Evolutionary conservation across 1,140 invertebrate species (phyloP), one percentile per base, ranked within the genome.

Genomic region (Drosophila nikananu): DNA sequence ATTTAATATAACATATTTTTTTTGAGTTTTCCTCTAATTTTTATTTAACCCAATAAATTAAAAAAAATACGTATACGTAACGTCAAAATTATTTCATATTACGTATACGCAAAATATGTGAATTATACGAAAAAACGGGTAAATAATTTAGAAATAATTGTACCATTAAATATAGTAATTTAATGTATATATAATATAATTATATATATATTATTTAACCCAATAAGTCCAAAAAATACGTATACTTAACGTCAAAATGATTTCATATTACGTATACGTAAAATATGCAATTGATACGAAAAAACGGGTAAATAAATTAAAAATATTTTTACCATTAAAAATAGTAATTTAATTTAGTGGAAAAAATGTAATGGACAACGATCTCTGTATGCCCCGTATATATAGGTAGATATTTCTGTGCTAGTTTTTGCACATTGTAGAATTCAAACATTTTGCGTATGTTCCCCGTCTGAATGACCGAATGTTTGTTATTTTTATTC

Each of bases 401-500:
- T 39, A 12, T 37, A 32, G 9, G 35, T 61, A 39, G 23, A 9
- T 49, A 27, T 62, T 60, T 64, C 39, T 77, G 78, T 68, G 58
- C 68, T 78, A 81, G 77, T 87, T 89, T 81, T 73, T 37, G 75
- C 79, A 75, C 78, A 82, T 86, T 86, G 68, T 79, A 71, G 65
- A 86, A 76, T 51, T 81, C 77, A 81, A 84, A 84, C 82, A 83
- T 83, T 83, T 81, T 84, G 81, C 81, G 81, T 83, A 83, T 81
- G 81, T 59, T 73, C 21, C 21, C 72, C 62, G 65, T 75, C 81
- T 58, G 59, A 66, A 44, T 77, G 60, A 41, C 67, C 68, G 60
- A 46, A 48, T 73, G 55, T 73, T 72, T 72, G 70, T 73, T 73
- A 44, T 73, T 52, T 61, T 62, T 48, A 27, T 62, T 61, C 10